Evolutionary conservation across 2,888 invertebrate genomes (phyloP).

Genomic region (Creontiades dilutus): DNA sequence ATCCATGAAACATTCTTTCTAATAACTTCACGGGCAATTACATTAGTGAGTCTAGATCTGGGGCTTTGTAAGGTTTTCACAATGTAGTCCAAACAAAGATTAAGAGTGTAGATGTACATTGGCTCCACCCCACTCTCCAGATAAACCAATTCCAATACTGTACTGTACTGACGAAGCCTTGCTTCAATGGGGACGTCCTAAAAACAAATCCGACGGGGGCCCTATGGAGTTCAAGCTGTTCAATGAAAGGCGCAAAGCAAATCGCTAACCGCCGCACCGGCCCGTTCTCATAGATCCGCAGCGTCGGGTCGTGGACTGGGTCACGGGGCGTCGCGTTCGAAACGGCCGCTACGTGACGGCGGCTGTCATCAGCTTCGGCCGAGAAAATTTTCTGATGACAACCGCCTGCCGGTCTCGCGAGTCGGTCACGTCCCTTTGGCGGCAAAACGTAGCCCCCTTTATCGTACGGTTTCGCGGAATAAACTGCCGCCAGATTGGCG

Average conservation of each 20-base stretch:
- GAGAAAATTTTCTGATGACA: constrained; percentile 34
- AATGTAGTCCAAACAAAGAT: no score
- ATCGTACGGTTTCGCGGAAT: background rate
- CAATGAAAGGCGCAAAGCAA: background rate
- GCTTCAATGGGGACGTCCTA: no score
- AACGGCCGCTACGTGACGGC: constrained; percentile 36
- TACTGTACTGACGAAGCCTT: no score
- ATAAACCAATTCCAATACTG: no score
- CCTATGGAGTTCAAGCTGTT: background rate
- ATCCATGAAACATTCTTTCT: no score
- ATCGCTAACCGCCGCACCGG: background rate
- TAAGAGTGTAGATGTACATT: no score
- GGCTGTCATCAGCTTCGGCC: constrained; percentile 13
- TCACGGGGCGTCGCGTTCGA: background rate
- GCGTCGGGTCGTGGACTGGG: background rate
- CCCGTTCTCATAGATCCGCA: background rate
- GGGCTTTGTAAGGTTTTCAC: no score
- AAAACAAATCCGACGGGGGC: no score
- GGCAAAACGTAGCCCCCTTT: background rate
- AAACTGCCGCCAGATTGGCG: background rate
- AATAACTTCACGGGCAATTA: no score
- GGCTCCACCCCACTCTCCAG: no score
- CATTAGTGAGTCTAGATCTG: no score
- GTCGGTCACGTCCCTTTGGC: constrained; percentile 32
- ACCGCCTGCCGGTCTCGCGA: background rate